These are phyloP conservation scores for Mythimna ferrago DNA, from an alignment of 2,888 invertebrate genomes.

Conservation along the genomic window DNA sequence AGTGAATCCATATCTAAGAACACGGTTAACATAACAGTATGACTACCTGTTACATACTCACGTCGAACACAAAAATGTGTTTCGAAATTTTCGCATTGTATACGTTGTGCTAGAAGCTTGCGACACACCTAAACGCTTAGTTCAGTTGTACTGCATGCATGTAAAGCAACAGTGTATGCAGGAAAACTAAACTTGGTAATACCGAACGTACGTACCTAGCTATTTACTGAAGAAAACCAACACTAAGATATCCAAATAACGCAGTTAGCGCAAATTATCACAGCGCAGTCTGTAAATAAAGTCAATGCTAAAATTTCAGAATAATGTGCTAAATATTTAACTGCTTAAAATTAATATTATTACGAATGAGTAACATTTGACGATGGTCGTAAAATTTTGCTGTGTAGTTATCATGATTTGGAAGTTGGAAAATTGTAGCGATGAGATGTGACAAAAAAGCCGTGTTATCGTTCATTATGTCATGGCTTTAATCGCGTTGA, in stretches of 20 bases:
- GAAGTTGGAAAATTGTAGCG: neutral
- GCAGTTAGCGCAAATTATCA: conserved; percentile 49
- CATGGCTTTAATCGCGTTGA: conserved; percentile 76
- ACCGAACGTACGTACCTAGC: conserved; percentile 3
- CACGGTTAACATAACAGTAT: conserved; percentile 36
- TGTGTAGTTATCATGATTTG: conserved; percentile 6
- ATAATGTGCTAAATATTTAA: conserved; percentile 38
- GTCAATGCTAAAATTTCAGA: conserved; percentile 35
- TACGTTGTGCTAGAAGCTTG: conserved; percentile 49
- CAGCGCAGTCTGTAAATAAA: conserved; percentile 43
- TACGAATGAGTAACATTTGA: conserved; percentile 13
- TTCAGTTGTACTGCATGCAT: conserved; percentile 39
- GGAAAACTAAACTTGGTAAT: conserved; percentile 29
- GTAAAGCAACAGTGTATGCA: conserved; percentile 51
- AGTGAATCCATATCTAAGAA: conserved; percentile 34
- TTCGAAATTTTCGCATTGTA: conserved; percentile 60
- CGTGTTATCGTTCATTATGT: conserved; percentile 70
- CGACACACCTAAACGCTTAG: conserved; percentile 55
- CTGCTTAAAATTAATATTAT: conserved; percentile 11
- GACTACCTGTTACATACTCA: conserved; percentile 45
- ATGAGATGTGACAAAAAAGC: conserved; percentile 14
- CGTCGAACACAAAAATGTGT: conserved; percentile 55
- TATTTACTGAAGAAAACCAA: conserved; percentile 34
- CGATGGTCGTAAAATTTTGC: neutral
- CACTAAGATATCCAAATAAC: conserved; percentile 34